Conservation (phyloP, 2,888 invertebrate species). For the Phorcus lineatus region DNA sequence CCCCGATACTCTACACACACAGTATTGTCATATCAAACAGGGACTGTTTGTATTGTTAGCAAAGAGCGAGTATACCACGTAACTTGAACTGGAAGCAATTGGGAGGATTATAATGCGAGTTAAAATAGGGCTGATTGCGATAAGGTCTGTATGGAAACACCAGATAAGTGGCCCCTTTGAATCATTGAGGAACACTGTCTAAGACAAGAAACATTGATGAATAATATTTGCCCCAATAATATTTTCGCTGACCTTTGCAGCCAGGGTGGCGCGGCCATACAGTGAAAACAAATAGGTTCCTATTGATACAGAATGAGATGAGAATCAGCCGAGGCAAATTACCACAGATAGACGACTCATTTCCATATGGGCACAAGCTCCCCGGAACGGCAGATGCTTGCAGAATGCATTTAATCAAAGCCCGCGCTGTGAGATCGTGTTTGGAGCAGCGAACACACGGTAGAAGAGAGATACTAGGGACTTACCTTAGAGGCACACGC, state of each 20-base stretch:
- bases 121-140: too few species aligned
- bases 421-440: neutral
- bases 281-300: neutral
- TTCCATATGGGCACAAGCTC: neutral
- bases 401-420: constrained; percentile 6
- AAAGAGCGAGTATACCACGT: neutral
- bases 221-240: neutral
- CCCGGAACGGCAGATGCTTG: neutral
- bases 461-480: neutral
- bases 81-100: neutral
- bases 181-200: neutral
- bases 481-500: neutral
- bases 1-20: neutral
- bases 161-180: too few species aligned
- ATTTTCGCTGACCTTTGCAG: neutral
- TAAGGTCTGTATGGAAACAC: too few species aligned
- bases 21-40: constrained; percentile 14
- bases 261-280: neutral
- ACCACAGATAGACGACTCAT: neutral
- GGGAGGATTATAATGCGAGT: neutral
- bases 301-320: neutral
- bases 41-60: constrained; percentile 3
- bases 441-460: neutral
- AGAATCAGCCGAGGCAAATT: neutral
- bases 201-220: neutral